phyloP scores from a whole-genome alignment of 2,888 invertebrate genomes.

The Pelosia muscerda region DNA sequence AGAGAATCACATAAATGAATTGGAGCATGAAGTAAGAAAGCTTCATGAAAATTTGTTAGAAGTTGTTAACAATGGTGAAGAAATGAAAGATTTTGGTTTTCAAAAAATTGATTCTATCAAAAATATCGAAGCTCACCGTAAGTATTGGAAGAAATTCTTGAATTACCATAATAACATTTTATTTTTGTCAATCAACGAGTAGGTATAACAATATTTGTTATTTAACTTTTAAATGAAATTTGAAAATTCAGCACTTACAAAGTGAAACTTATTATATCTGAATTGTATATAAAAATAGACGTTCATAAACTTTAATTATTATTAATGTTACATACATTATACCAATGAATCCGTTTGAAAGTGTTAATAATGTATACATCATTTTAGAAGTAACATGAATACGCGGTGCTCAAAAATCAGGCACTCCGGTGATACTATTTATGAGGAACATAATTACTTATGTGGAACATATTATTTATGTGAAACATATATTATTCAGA shows the following conservation, averaged over 20 bases:
- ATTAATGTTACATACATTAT: too few species aligned
- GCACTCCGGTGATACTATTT: too few species aligned
- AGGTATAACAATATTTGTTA: too few species aligned
- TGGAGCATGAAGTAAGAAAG: constrained; percentile 72
- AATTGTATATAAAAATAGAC: too few species aligned
- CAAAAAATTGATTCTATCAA: constrained; percentile 67
- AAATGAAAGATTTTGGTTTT: constrained; percentile 64
- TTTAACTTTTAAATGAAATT: background rate
- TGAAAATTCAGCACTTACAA: background rate
- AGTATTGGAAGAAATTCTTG: too few species aligned
- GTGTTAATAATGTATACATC: too few species aligned
- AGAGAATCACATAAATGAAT: constrained; percentile 76
- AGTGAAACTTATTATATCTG: background rate
- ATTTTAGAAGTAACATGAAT: too few species aligned
- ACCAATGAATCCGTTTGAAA: too few species aligned
- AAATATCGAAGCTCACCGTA: constrained; percentile 79
- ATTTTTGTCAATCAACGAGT: background rate
- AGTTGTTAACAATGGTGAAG: constrained; percentile 68
- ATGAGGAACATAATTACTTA: background rate
- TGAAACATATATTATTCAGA: background rate
- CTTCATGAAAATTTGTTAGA: constrained; percentile 65
- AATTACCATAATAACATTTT: too few species aligned
- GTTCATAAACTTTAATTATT: too few species aligned
- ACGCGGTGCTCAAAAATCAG: too few species aligned
- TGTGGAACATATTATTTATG: background rate